A percentile compares a stretch with the other conserved stretches of the same genome.
phyloP scores from a whole-genome alignment of 2,113 vertebrate genomes.

The Coryphaenoides rupestris region DNA sequence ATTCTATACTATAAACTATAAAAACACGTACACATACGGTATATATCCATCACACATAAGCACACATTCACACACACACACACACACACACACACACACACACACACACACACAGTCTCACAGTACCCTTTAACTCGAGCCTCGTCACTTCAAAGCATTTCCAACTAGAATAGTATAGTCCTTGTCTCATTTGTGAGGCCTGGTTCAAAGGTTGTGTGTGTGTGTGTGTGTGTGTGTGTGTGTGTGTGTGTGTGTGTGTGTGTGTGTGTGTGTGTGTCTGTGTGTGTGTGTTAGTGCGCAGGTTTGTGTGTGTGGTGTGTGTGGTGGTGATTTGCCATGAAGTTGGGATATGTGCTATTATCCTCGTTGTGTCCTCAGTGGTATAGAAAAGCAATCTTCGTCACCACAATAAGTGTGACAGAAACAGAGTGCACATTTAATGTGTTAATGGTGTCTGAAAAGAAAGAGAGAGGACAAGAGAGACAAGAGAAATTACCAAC shows the following conservation, averaged over 20 bases:
- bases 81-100: background rate
- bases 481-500: too few species aligned
- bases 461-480: too few species aligned
- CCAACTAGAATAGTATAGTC: conserved; percentile 33
- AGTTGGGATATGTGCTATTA: too few species aligned
- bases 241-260: background rate
- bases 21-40: too few species aligned
- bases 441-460: too few species aligned
- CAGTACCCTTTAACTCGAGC: conserved; percentile 19
- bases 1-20: too few species aligned
- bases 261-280: conserved; percentile 11
- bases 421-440: too few species aligned
- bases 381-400: background rate
- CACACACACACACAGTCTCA: background rate
- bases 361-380: conserved; percentile 18
- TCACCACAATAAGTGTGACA: too few species aligned
- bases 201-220: conserved; percentile 51
- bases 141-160: conserved; percentile 50
- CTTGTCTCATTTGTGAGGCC: conserved; percentile 33
- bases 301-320: conserved; percentile 4
- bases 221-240: conserved; percentile 2
- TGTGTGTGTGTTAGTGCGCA: conserved; percentile 1
- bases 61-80: background rate
- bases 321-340: too few species aligned
- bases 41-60: too few species aligned